Conservation (phyloP, 2,113 vertebrate genomes). For the Seriola quinqueradiata region DNA sequence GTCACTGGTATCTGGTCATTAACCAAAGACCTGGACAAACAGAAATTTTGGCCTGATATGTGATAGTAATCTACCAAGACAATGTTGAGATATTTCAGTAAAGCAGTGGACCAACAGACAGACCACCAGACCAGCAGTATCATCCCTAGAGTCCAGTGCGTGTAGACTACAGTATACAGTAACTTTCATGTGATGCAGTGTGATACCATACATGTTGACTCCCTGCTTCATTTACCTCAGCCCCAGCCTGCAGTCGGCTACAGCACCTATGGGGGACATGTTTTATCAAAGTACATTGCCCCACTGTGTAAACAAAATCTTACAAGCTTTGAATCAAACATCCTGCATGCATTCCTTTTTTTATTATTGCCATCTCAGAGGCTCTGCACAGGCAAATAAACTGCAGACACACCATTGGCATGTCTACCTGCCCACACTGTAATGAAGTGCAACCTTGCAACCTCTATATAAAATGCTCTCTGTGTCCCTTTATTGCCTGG, state of each 20-base stretch:
- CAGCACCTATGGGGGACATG: conserved; percentile 29
- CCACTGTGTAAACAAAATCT: conserved; percentile 51
- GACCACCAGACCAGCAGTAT: not conserved
- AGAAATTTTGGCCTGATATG: not conserved
- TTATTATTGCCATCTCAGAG: conserved; percentile 53
- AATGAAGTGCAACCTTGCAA: conserved; percentile 77
- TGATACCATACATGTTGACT: conserved; percentile 15
- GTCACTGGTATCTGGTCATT: not conserved
- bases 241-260: conserved; percentile 19
- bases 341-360: conserved; percentile 55
- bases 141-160: not conserved
- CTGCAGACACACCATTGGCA: conserved; percentile 59
- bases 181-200: conserved; percentile 12
- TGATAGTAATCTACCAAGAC: not conserved
- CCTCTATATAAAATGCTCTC: conserved; percentile 74
- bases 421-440: conserved; percentile 70
- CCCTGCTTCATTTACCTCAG: conserved; percentile 26
- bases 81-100: not conserved
- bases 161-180: not conserved
- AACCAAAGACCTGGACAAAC: not conserved
- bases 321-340: conserved; percentile 65
- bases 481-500: conserved; percentile 72
- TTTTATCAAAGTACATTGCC: conserved; percentile 39
- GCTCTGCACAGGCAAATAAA: conserved; percentile 67
- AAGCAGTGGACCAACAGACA: not conserved